Conservation (phyloP, 2,888 invertebrate species). For the Cataglyphis rosenhaueri region DNA sequence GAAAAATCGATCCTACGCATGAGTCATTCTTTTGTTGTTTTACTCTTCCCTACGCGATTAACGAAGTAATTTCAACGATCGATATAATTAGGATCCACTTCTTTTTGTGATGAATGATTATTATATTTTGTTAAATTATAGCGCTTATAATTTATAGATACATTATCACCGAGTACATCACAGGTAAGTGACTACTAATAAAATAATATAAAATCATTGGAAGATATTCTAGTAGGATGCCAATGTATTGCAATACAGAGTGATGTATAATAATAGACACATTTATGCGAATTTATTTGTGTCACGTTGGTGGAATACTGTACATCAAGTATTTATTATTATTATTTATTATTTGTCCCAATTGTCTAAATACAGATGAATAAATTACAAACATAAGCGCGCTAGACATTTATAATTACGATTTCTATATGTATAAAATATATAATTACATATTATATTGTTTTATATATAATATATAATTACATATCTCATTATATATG, state of each 20-base stretch:
- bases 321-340: slow-evolving; percentile 65
- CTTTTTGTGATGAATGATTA: background rate
- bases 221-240: background rate
- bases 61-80: background rate
- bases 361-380: slow-evolving; percentile 69
- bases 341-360: slow-evolving; percentile 52
- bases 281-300: slow-evolving; percentile 75
- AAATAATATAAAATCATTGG: background rate
- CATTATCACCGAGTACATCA: background rate
- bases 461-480: background rate
- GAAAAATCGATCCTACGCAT: background rate
- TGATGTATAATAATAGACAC: background rate
- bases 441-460: background rate
- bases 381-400: slow-evolving; percentile 70
- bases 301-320: slow-evolving; percentile 75
- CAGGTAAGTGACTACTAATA: slow-evolving; percentile 24
- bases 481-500: background rate
- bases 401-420: slow-evolving; percentile 67
- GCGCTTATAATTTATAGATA: background rate
- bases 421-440: slow-evolving; percentile 22
- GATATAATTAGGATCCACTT: background rate
- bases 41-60: slow-evolving; percentile 14
- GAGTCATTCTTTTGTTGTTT: slow-evolving; percentile 34
- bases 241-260: background rate
- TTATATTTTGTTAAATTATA: background rate